Evolutionary conservation across 2,113 vertebrate genomes (phyloP).

Genomic region (Apus apus): DNA sequence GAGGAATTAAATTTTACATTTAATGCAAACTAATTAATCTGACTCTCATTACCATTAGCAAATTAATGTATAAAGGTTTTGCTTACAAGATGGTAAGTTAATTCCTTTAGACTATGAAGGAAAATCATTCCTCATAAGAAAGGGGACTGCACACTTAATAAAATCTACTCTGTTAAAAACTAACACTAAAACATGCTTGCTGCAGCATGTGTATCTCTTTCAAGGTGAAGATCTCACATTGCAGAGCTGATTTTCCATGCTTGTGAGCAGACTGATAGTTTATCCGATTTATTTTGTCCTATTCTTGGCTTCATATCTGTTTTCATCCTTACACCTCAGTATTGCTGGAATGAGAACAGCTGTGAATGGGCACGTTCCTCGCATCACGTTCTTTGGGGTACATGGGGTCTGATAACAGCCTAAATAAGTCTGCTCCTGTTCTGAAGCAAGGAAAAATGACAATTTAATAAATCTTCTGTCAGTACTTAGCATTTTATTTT

Average conservation of each 20-base stretch:
- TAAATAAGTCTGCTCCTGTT: background rate
- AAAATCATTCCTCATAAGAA: background rate
- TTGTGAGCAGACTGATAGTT: background rate
- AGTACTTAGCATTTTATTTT: background rate
- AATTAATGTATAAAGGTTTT: background rate
- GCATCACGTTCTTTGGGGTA: background rate
- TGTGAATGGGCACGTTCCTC: conserved; percentile 12
- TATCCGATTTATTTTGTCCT: conserved; percentile 36
- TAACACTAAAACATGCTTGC: background rate
- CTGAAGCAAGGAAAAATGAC: background rate
- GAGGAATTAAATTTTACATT: background rate
- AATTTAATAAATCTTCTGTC: background rate
- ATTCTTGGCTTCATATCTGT: conserved; percentile 55
- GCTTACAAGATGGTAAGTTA: background rate
- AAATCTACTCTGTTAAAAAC: background rate
- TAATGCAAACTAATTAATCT: background rate
- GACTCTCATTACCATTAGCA: background rate
- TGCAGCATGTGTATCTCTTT: background rate
- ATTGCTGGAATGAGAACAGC: conserved; percentile 61
- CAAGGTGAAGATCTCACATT: background rate
- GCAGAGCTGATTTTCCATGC: background rate
- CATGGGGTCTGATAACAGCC: background rate
- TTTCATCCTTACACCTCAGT: conserved; percentile 45
- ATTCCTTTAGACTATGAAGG: background rate
- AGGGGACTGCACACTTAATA: background rate